These are phyloP conservation scores for Drosophila suzukii DNA, from an alignment of 1,140 invertebrate species.

Conservation along the genomic window DNA sequence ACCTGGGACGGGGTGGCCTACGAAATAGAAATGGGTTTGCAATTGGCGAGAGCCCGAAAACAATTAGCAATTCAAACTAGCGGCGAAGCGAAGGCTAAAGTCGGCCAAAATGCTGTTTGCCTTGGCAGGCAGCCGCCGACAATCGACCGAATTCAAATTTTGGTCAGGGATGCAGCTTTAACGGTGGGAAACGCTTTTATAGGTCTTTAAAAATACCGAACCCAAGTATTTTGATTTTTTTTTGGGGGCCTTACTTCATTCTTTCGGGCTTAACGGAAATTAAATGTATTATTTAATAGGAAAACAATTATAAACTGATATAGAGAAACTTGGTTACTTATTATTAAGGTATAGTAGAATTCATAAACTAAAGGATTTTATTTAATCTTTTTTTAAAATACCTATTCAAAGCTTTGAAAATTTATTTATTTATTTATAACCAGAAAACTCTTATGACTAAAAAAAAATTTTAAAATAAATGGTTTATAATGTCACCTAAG, in stretches of 20 bases:
- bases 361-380: too few relatives aligned
- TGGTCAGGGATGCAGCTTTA: neutral
- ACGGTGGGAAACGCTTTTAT: neutral
- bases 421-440: too few relatives aligned
- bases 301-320: too few relatives aligned
- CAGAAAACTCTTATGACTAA: too few relatives aligned
- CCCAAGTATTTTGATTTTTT: neutral
- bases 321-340: too few relatives aligned
- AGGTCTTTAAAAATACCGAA: neutral
- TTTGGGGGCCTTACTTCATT: neutral
- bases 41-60: neutral
- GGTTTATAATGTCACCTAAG: too few relatives aligned
- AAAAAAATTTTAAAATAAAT: too few relatives aligned
- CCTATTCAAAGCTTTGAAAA: too few relatives aligned
- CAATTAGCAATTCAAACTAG: slow-evolving; percentile 5
- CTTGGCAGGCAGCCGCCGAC: slow-evolving; percentile 4
- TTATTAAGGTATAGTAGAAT: too few relatives aligned
- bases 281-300: neutral
- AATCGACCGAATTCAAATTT: slow-evolving; percentile 10
- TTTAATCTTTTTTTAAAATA: too few relatives aligned
- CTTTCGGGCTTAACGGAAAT: neutral
- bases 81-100: slow-evolving; percentile 14
- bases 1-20: slow-evolving; percentile 52
- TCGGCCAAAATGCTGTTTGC: slow-evolving; percentile 22
- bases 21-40: neutral